These are phyloP conservation scores for Crematogaster levior DNA, from an alignment of 2,888 invertebrate species.

Conservation along the genomic window DNA sequence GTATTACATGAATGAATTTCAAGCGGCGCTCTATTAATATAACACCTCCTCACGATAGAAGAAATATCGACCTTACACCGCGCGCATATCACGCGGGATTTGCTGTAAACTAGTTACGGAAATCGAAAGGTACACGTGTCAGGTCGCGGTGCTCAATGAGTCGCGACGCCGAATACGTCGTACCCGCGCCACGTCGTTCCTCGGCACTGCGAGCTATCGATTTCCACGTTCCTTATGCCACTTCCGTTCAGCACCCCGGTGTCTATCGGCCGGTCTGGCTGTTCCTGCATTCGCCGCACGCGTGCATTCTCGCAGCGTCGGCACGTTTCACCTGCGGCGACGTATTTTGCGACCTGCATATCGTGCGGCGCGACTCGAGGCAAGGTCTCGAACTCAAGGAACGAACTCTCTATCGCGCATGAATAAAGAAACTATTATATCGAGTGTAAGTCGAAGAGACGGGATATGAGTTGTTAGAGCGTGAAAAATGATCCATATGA, in stretches of 20 bases:
- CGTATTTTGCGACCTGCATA: conserved; percentile 46
- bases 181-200: neutral
- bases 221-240: conserved; percentile 35
- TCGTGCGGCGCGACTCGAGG: conserved; percentile 14
- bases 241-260: conserved; percentile 53
- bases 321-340: conserved; percentile 53
- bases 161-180: conserved; percentile 22
- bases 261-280: conserved; percentile 33
- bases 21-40: conserved; percentile 3
- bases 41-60: neutral
- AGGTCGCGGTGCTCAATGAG: conserved; percentile 15
- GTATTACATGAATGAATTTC: conserved; percentile 1
- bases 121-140: conserved; percentile 26
- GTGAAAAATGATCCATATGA: too few species aligned
- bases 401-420: neutral
- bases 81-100: neutral
- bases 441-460: neutral
- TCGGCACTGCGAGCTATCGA: conserved; percentile 16
- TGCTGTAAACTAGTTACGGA: neutral
- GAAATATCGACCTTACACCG: neutral
- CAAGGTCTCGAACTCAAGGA: conserved; percentile 31
- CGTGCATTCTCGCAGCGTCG: conserved; percentile 6
- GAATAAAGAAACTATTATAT: conserved; percentile 8
- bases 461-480: neutral
- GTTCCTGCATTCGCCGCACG: conserved; percentile 54